Evolutionary conservation across 2,797 vertebrate genomes (phyloP), one percentile per base, ranked within the genome.

Genomic region (Selene dorsalis): DNA sequence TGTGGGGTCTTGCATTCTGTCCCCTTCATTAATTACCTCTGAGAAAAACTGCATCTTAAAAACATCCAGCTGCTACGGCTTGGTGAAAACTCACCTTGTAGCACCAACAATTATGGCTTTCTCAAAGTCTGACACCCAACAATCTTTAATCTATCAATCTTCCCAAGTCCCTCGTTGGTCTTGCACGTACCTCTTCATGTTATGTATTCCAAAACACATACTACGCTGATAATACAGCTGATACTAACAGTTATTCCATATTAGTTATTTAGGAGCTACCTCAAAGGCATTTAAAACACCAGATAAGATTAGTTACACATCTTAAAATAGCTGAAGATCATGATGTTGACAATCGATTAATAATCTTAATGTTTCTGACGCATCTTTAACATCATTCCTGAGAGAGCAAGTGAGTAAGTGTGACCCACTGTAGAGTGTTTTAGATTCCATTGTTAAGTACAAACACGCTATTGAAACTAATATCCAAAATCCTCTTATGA

Each of bases 401-500:
- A 62, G 3, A 72, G 11, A 61, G 20, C 22, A 32, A 50, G 32
- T 35, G 32, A 35, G 32, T 58, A 47, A 58, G 39, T 24, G 3
- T 1, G 26, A 61, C 50, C 9, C 7, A 53, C n/a, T 24, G 17
- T 11, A 55, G 24, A 45, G 30, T 39, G 32, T 6, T 66, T 75
- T 50, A 39, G 22, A 69, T 63, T 14, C 22, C 24, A 38, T n/a
- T 39, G 8, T 61, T 59, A 48, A 68, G 53, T 13, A 18, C 2
- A 56, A 13, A 18, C 12, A 35, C 11, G 22, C 1, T 47, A 66
- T 8, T 61, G 4, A 60, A 73, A 68, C 24, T 65, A 50, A 74
- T 50, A 53, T 48, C 73, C 16, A 9, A 72, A 77, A 72, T 41
- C 57, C 32, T 69, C 32, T 38, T 62, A 14, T 41, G 35, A 57